Base-by-base conservation (phyloP, 2,113 vertebrate genomes). In the Australoheros scitulus region DNA sequence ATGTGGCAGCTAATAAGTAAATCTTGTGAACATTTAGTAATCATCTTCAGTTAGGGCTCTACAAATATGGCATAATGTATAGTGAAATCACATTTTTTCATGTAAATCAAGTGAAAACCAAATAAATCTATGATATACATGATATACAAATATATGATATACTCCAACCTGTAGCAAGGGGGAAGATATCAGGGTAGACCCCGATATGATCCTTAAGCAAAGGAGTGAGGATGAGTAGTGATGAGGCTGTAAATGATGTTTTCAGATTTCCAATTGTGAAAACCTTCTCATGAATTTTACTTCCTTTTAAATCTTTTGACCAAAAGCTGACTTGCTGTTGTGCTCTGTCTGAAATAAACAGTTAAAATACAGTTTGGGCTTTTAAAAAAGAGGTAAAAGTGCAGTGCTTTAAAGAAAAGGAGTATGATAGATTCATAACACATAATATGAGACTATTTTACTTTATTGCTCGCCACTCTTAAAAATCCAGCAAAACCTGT, bases 1-100 rank as follows among this genome's bases (percentile, higher is more conserved):
- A 52, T 26, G 24, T 75, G 38, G 55, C 59, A 34, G 75, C 41
- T 77, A 22, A 82, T 86, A 38, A 87, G 77, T 79, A 20, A 22
- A 55, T 83, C 74, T 81, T 58, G 47, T 72, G 83, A 52, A 55
- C 13, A 18, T 52, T 52, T 52, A 47, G 43, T 70, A 50, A 52
- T 70, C 43, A 70, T 11, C 26, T 32, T 72, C 47, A 5, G 26
- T 72, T 52, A 72, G 11, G 11, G 26, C 47, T 52, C 26, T 32
- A 5, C 3, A 72, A 32, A 20, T 55, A 55, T n/a, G 7, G 18
- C 7, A 9, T 32, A 55, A 55, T 72, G 20, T 32, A 0, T 18
- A 52, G 24, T 26, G 20, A 72, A 29, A 72, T 32, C 0, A 32
- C 26, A 72, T 2, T 72, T 52, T 72, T 32, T 72, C 43, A 70